Conservation (phyloP, 2,888 invertebrate genomes). For the Epirrita christyi region DNA sequence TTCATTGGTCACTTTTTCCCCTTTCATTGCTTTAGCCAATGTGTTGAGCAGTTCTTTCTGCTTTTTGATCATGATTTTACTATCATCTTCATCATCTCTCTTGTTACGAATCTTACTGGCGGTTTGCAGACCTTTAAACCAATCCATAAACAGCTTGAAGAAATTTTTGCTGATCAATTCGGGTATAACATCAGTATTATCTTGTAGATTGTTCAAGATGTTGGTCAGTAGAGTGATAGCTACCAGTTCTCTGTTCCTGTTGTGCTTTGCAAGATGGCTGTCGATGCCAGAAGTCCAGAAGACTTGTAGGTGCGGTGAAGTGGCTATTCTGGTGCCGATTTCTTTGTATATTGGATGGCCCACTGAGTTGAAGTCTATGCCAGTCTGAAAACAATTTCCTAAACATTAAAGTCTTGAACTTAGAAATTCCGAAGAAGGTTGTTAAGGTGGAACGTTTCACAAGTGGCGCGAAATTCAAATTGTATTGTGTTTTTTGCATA, state of each 20-base stretch:
- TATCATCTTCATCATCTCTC: conserved; percentile 74
- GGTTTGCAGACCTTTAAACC: conserved; percentile 85
- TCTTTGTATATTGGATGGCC: conserved; percentile 88
- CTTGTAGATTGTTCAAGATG: conserved; percentile 77
- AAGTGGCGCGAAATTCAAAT: too few species aligned
- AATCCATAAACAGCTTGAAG: conserved; percentile 86
- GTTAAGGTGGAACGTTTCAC: too few species aligned
- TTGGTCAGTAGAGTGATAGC: conserved; percentile 85
- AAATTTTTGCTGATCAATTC: conserved; percentile 87
- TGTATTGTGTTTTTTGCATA: too few species aligned
- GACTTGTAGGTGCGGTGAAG: conserved; percentile 74
- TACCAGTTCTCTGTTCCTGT: conserved; percentile 85
- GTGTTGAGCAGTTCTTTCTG: conserved; percentile 83
- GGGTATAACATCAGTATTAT: conserved; percentile 78
- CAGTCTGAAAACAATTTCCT: conserved; percentile 73
- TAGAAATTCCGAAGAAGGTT: too few species aligned
- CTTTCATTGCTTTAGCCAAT: conserved; percentile 77
- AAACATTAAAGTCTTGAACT: too few species aligned
- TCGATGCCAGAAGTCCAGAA: conserved; percentile 85
- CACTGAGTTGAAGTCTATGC: conserved; percentile 83
- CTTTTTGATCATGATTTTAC: conserved; percentile 80
- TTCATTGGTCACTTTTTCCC: conserved; percentile 74
- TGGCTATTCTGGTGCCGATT: conserved; percentile 82
- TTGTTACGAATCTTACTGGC: conserved; percentile 84
- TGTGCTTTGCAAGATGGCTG: conserved; percentile 72